Conservation (phyloP, 2,888 invertebrate genomes). For the Crocallis elinguaria region DNA sequence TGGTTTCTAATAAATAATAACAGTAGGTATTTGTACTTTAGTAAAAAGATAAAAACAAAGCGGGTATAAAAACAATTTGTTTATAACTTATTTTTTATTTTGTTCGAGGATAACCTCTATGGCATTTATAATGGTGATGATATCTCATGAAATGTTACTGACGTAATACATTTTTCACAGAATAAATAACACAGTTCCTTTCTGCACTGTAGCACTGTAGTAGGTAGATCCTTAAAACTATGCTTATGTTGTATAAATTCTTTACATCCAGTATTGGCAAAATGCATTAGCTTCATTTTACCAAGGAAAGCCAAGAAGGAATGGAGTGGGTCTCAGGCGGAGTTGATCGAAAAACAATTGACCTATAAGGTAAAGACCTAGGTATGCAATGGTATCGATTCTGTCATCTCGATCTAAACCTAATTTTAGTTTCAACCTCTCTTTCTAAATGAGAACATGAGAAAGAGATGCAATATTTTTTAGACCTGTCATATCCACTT, state of each 20-base stretch:
- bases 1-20: too few relatives aligned
- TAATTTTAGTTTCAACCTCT: too few relatives aligned
- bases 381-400: too few relatives aligned
- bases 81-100: slow-evolving; percentile 57
- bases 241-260: slow-evolving; percentile 6
- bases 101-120: slow-evolving; percentile 72
- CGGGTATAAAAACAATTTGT: background rate
- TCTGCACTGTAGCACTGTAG: slow-evolving; percentile 41
- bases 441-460: too few relatives aligned
- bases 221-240: slow-evolving; percentile 12
- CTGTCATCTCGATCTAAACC: too few relatives aligned
- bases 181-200: slow-evolving; percentile 65
- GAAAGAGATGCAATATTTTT: too few relatives aligned
- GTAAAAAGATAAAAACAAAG: too few relatives aligned
- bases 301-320: background rate
- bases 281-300: slow-evolving; percentile 14
- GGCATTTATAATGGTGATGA: slow-evolving; percentile 68
- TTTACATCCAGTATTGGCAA: slow-evolving; percentile 13
- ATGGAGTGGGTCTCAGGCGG: background rate
- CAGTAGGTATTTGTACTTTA: too few relatives aligned
- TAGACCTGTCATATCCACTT: too few relatives aligned
- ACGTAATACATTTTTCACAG: slow-evolving; percentile 31
- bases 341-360: background rate
- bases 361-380: background rate
- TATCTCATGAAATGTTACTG: slow-evolving; percentile 26